Conservation (phyloP, 1,140 invertebrate species). For the Zaprionus tsacasi region DNA sequence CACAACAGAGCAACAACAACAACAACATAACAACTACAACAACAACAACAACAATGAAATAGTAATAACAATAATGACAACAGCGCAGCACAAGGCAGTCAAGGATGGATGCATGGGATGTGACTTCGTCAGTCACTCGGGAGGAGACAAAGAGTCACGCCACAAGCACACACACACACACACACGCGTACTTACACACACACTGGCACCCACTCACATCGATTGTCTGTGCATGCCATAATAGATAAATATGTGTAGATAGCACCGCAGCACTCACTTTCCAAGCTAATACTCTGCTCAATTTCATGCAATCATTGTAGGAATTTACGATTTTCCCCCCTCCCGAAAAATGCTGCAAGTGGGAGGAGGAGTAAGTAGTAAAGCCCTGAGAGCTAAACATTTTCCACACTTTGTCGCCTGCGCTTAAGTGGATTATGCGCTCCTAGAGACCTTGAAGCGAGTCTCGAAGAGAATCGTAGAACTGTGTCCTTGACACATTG, state of each 20-base stretch:
- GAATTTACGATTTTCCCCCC: conserved; percentile 7
- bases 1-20: conserved; percentile 35
- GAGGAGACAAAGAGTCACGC: conserved; percentile 47
- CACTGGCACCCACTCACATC: neutral
- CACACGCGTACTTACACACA: conserved; percentile 3
- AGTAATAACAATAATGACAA: conserved; percentile 70
- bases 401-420: neutral
- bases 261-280: conserved; percentile 7
- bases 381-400: conserved; percentile 3
- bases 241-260: conserved; percentile 9
- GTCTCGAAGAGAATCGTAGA: neutral
- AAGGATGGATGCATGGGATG: conserved; percentile 40
- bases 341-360: neutral
- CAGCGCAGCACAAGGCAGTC: conserved; percentile 23
- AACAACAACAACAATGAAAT: conserved; percentile 55
- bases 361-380: neutral
- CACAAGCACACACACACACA: conserved; percentile 16
- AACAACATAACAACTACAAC: conserved; percentile 36
- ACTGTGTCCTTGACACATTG: conserved; percentile 1
- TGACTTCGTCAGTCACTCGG: conserved; percentile 30
- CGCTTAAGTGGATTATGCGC: neutral
- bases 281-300: conserved; percentile 16
- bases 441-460: neutral
- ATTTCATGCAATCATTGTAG: conserved; percentile 30
- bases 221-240: conserved; percentile 1